phyloP scores from a whole-genome alignment of 1,140 invertebrate genomes.

The Hylaeus anthracinus region DNA sequence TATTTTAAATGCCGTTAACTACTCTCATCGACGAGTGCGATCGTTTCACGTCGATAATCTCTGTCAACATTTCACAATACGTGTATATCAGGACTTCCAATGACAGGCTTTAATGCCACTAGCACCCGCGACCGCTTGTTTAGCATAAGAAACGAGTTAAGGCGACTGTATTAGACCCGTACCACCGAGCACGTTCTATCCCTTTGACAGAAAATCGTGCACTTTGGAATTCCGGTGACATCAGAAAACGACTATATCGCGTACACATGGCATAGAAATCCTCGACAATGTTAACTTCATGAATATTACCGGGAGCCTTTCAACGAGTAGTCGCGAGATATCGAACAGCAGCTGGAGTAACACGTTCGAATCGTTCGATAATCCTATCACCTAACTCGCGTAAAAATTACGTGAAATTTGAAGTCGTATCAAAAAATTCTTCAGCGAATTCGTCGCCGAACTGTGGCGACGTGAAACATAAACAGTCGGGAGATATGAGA shows the following conservation, averaged over 20 bases:
- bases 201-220: too few relatives aligned
- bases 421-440: too few relatives aligned
- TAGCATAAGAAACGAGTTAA: neutral
- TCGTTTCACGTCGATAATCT: constrained; percentile 3
- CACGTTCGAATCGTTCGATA: neutral
- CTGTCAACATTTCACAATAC: constrained; percentile 29
- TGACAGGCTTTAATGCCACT: neutral
- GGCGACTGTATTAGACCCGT: neutral
- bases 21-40: neutral
- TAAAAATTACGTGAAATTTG: too few relatives aligned
- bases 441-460: too few relatives aligned
- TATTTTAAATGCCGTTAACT: neutral
- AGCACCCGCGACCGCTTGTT: neutral
- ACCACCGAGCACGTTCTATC: too few relatives aligned
- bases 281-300: neutral
- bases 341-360: neutral
- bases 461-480: too few relatives aligned
- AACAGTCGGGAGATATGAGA: too few relatives aligned
- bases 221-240: too few relatives aligned
- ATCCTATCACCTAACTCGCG: too few relatives aligned
- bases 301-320: too few relatives aligned
- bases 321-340: neutral
- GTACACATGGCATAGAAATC: too few relatives aligned
- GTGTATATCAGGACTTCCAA: constrained; percentile 1
- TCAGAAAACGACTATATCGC: too few relatives aligned